Conservation (phyloP, 1,140 invertebrate genomes). For the Potamilus streckersoni region DNA sequence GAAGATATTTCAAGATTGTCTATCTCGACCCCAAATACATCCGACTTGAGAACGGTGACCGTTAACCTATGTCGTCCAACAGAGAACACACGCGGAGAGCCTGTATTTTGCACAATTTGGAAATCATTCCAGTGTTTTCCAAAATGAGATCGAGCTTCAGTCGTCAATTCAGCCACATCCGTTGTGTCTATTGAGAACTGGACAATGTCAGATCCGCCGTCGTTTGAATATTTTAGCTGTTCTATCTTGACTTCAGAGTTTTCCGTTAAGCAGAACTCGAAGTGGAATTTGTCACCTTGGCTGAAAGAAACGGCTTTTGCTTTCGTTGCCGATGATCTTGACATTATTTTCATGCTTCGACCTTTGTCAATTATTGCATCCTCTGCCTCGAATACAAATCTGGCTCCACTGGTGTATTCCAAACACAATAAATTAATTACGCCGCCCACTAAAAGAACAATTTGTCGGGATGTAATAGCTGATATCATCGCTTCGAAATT, state of each 20-base stretch:
- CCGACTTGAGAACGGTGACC: conserved; percentile 6
- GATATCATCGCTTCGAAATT: too few species aligned
- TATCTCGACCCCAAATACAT: conserved; percentile 27
- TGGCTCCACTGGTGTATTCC: too few species aligned
- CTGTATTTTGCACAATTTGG: neutral
- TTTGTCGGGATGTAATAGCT: too few species aligned
- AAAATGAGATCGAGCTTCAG: neutral
- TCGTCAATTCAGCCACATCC: conserved; percentile 8
- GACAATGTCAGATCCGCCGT: conserved; percentile 8
- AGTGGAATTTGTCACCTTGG: neutral
- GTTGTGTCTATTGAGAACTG: conserved; percentile 2
- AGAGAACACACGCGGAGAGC: neutral
- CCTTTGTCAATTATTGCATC: too few species aligned
- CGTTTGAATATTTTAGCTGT: conserved; percentile 16
- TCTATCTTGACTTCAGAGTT: neutral
- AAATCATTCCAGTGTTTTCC: conserved; percentile 25
- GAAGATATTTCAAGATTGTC: conserved; percentile 13
- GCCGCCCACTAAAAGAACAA: too few species aligned
- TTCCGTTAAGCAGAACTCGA: conserved; percentile 19
- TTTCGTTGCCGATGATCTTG: conserved; percentile 15
- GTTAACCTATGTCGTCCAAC: conserved; percentile 9
- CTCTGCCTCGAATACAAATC: too few species aligned
- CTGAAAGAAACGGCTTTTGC: conserved; percentile 14
- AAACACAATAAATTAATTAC: too few species aligned
- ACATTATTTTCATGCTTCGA: neutral